Evolutionary conservation across 2,113 vertebrate species (phyloP), one percentile per base, ranked within the genome.

Genomic region (Brachionichthys hirsutus): DNA sequence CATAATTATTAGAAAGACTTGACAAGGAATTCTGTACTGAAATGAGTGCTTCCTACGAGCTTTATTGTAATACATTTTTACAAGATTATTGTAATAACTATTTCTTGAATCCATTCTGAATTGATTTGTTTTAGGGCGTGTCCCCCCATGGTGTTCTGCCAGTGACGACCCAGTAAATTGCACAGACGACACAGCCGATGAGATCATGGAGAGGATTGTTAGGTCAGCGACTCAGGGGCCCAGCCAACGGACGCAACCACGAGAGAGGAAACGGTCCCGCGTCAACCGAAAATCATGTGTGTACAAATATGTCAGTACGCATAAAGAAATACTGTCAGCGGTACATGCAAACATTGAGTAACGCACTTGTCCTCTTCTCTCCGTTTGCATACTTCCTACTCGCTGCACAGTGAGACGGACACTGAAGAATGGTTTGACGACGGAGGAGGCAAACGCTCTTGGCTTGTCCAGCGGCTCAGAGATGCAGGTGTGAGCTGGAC

Each of bases 161-260:
- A 92, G 73, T 0, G 94, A 95, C 0, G 95, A 98, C 62, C 90
- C 92, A 0, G 87, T 94, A 0, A 94, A 90, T 1, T 91, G 93
- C 65, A 92, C 93, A 0, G 95, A 95, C 2, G 95, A 96, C 0
- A 92, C 95, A 0, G 96, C 96, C 0, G 97, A 98, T 68, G 97
- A 98, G 88, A 99, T 99, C 87, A 99, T 99, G 97, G 96, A 99
- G 85, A 94, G 94, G 62, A 99, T 99, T 0, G 96, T 99, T 3
- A 94, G 96, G 81, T 98, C 96, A 0, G 97, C 96, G 84, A 98
- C 95, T 65, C 97, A 98, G 91, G 94, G 94, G 82, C 96, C 95
- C 84, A 92, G 93, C 76, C 94, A 94, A 83, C 89, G 94, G 78
- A 87, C 89, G 0, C 93, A 94, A 64, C 95, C 95, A 7, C 91